Conservation (phyloP, 2,797 vertebrate genomes). For the Cyprinodon diabolis region DNA sequence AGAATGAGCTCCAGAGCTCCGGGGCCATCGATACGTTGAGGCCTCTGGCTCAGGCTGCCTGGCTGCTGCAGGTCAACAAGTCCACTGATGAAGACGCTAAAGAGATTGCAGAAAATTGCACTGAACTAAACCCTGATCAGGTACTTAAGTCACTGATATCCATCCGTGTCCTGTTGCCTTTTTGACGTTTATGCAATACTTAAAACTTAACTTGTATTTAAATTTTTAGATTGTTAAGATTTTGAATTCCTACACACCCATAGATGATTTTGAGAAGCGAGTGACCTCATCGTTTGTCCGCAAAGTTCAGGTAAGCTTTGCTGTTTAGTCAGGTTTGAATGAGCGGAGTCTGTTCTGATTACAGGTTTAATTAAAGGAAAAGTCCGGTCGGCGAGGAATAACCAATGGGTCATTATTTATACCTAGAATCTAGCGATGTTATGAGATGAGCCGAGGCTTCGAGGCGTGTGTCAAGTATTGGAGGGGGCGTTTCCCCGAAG, state of each 20-base stretch:
- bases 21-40: conserved; percentile 89
- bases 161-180: not conserved
- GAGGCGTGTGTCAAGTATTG: too few species aligned
- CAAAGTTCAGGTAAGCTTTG: conserved; percentile 90
- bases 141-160: conserved; percentile 64
- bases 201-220: conserved; percentile 14
- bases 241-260: conserved; percentile 97
- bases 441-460: too few species aligned
- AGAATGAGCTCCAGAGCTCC: conserved; percentile 89
- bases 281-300: conserved; percentile 93
- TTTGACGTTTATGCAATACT: not conserved
- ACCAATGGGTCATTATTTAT: too few species aligned
- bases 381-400: too few species aligned
- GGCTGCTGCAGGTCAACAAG: conserved; percentile 98
- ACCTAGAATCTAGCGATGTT: too few species aligned
- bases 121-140: conserved; percentile 91
- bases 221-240: conserved; percentile 92
- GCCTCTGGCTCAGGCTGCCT: conserved; percentile 91
- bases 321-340: not conserved
- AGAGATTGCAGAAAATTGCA: conserved; percentile 88
- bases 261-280: conserved; percentile 98
- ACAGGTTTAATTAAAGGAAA: too few species aligned
- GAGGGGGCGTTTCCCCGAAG: too few species aligned
- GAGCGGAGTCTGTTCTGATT: not conserved
- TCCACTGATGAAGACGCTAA: conserved; percentile 92